Conservation (phyloP, 2,113 vertebrate species). For the Hassar affinis region DNA sequence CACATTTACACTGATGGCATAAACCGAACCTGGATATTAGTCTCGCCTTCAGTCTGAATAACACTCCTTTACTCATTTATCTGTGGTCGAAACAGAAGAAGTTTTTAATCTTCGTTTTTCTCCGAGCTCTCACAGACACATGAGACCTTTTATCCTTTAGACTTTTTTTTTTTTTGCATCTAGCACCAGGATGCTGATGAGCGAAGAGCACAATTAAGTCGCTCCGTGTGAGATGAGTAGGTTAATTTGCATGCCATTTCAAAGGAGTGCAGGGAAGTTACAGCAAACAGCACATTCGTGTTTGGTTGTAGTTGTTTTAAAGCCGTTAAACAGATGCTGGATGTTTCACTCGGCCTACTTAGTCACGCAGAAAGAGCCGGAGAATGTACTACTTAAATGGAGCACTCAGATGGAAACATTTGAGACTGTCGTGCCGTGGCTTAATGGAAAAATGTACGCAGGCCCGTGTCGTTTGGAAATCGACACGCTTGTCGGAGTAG, state of each 20-base stretch:
- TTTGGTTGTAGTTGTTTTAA: neutral
- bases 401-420: slow-evolving; percentile 18
- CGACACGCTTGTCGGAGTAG: neutral
- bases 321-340: neutral
- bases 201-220: slow-evolving; percentile 16
- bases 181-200: slow-evolving; percentile 32
- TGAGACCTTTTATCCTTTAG: neutral
- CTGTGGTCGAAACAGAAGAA: neutral
- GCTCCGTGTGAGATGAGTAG: slow-evolving; percentile 15
- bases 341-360: neutral
- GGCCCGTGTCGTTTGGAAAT: neutral
- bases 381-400: neutral
- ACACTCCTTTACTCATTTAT: neutral
- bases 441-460: slow-evolving; percentile 18
- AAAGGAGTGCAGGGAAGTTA: slow-evolving; percentile 9
- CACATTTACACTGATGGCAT: neutral
- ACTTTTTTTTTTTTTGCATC: neutral
- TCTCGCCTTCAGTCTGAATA: neutral
- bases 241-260: slow-evolving; percentile 24
- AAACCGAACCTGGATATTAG: slow-evolving; percentile 57
- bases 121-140: neutral
- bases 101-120: neutral
- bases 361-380: neutral
- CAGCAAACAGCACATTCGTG: neutral
- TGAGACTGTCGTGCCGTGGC: neutral